A percentile compares a stretch with the other conserved stretches of the same genome.
Evolutionary conservation across 2,888 invertebrate species (phyloP).

Genomic region (Acanthosepion esculentum): DNA sequence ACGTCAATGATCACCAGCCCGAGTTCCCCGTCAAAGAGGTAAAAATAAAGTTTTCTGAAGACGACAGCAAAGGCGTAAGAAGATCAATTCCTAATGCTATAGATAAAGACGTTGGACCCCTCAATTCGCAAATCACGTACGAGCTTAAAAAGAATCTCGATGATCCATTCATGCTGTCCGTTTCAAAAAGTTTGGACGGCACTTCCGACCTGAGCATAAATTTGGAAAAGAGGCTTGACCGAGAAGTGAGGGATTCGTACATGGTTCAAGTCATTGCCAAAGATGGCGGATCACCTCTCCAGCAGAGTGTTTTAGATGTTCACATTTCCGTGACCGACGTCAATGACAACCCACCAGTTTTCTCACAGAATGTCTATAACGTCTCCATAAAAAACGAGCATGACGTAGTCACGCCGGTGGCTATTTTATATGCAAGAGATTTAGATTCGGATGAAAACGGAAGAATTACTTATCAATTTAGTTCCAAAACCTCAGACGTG

Average conservation of each 20-base stretch:
- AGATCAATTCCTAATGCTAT: background rate
- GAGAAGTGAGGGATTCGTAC: background rate
- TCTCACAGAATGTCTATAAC: background rate
- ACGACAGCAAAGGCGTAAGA: background rate
- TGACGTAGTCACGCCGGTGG: background rate
- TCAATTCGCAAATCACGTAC: background rate
- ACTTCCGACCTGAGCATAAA: background rate
- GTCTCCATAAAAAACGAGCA: background rate
- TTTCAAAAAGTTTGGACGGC: background rate
- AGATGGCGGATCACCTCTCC: background rate
- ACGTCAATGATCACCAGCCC: background rate
- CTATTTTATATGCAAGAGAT: background rate
- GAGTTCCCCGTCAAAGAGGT: background rate
- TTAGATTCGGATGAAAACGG: background rate
- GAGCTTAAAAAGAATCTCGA: background rate
- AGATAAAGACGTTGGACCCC: background rate
- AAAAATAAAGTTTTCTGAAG: background rate
- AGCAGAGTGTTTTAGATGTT: background rate
- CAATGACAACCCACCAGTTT: background rate
- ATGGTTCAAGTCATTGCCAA: conserved; percentile 4
- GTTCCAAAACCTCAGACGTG: background rate
- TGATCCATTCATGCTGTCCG: background rate
- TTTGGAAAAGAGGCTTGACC: background rate
- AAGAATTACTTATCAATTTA: background rate
- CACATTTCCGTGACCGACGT: background rate